phyloP scores from a whole-genome alignment of 2,797 vertebrate genomes.

The Epinephelus awoara region DNA sequence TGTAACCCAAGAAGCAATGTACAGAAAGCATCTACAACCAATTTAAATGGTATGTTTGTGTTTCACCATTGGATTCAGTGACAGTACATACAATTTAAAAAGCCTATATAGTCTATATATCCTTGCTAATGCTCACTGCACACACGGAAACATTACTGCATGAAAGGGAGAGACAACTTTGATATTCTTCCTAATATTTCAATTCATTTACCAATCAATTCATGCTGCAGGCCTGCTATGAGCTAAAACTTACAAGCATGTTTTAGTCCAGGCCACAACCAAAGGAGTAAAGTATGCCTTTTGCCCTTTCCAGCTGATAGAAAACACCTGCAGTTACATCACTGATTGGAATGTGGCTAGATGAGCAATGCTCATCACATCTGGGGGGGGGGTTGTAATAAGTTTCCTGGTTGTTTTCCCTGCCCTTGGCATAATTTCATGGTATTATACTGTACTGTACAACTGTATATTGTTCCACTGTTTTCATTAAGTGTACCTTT shows the following conservation, averaged over 20 bases:
- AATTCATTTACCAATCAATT: not conserved
- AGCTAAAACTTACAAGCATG: not conserved
- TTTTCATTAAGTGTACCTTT: slow-evolving; percentile 60
- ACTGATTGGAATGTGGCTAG: not conserved
- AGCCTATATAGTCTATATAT: no score
- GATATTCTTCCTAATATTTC: not conserved
- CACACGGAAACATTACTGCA: not conserved
- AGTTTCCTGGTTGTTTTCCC: slow-evolving; percentile 51
- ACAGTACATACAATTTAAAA: not conserved
- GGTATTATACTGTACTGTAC: slow-evolving; percentile 14
- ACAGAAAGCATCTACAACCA: not conserved
- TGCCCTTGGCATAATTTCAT: slow-evolving; percentile 56
- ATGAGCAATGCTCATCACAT: not conserved
- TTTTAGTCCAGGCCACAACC: not conserved
- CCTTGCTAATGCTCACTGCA: not conserved
- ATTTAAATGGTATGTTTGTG: not conserved
- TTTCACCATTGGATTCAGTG: not conserved
- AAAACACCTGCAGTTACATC: slow-evolving; percentile 35
- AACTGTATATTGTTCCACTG: slow-evolving; percentile 3
- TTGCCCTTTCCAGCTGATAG: slow-evolving; percentile 5
- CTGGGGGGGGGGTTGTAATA: slow-evolving; percentile 40
- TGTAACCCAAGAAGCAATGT: not conserved
- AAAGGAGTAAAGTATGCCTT: not conserved
- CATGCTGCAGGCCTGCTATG: not conserved
- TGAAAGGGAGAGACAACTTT: not conserved